Percentiles rank a stretch among this genome's conserved stretches.
These are phyloP conservation scores for Tetragnatha versicolor DNA, from an alignment of 1,140 invertebrate species.

Conservation along the genomic window DNA sequence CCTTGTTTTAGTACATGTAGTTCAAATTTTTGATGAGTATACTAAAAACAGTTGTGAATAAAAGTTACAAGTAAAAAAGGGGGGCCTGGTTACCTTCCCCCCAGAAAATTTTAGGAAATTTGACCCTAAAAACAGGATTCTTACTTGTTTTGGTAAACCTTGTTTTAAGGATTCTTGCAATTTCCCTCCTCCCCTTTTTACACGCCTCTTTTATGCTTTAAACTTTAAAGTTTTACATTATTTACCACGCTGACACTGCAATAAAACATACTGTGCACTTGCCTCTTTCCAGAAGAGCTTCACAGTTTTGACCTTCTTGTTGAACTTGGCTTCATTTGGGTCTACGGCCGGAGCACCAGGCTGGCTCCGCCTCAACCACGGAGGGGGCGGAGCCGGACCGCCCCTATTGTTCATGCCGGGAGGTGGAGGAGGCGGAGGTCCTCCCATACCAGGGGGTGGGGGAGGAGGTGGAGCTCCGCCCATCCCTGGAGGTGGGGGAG, in stretches of 20 bases:
- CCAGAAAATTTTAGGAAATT: too few relatives aligned
- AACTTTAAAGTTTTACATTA: background rate
- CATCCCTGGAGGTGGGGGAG: slow-evolving; percentile 40
- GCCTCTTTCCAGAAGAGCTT: slow-evolving; percentile 98
- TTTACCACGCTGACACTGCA: background rate
- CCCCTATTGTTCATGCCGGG: background rate
- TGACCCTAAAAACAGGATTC: background rate
- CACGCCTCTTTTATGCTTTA: background rate
- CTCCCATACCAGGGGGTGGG: background rate
- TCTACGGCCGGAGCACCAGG: background rate
- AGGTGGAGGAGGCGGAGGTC: slow-evolving; percentile 8
- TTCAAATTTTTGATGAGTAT: too few relatives aligned
- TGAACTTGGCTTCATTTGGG: background rate
- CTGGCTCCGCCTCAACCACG: slow-evolving; percentile 9
- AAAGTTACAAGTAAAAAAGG: too few relatives aligned
- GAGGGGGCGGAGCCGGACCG: slow-evolving; percentile 4
- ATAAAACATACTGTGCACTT: slow-evolving; percentile 62
- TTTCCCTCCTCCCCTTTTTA: background rate
- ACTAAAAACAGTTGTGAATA: too few relatives aligned
- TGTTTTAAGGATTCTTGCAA: background rate
- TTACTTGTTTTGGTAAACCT: background rate
- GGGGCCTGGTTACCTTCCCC: too few relatives aligned
- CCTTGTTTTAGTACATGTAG: too few relatives aligned
- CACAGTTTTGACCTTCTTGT: slow-evolving; percentile 94
- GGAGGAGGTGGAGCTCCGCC: slow-evolving; percentile 32